Conservation (phyloP, 2,113 vertebrate genomes). For the Myotis yumanensis region DNA sequence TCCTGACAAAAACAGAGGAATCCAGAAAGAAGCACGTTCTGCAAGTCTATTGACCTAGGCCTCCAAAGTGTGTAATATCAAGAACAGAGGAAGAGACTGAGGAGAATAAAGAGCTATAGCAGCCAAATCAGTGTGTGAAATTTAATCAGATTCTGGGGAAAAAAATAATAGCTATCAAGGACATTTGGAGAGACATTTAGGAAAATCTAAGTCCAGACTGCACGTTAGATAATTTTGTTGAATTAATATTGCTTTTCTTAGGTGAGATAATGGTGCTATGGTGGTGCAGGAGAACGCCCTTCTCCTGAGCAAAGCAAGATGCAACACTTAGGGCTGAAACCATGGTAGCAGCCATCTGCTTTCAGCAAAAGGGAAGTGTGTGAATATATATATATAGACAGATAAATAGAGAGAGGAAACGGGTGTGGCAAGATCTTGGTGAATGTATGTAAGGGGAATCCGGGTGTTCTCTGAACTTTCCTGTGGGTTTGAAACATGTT, state of each 20-base stretch:
- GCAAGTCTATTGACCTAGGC: neutral
- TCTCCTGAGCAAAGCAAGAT: neutral
- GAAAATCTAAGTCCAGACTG: neutral
- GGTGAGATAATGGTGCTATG: too few species aligned
- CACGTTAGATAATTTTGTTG: neutral
- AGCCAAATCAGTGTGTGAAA: neutral
- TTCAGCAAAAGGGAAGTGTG: neutral
- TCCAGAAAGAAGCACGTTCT: neutral
- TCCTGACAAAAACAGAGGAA: neutral
- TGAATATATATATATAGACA: neutral
- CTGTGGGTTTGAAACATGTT: neutral
- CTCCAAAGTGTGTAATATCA: neutral
- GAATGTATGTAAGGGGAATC: neutral
- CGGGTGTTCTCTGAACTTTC: neutral
- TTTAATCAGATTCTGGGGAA: neutral
- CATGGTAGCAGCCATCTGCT: neutral
- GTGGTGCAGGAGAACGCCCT: neutral
- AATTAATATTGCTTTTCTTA: neutral
- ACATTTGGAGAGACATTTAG: neutral
- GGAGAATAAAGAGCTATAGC: neutral
- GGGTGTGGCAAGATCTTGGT: neutral
- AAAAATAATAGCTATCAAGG: neutral
- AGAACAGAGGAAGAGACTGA: neutral
- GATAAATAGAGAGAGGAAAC: neutral
- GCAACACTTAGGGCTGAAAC: neutral